Evolutionary conservation across 2,888 invertebrate species (phyloP).

Genomic region (Escarpia spicata): DNA sequence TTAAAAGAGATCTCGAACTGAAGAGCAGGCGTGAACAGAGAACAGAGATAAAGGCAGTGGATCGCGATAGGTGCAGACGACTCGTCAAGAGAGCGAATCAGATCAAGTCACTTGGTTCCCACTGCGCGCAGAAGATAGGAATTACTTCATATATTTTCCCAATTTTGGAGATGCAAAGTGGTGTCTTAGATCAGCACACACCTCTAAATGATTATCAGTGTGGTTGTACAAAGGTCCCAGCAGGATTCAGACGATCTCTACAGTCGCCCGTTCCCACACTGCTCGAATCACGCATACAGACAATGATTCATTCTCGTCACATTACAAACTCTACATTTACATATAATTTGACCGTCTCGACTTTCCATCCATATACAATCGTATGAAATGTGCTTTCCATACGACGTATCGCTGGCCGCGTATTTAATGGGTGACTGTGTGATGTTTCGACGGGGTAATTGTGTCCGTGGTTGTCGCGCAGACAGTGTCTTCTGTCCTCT

Average conservation of each 20-base stretch:
- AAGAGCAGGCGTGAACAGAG: too few relatives aligned
- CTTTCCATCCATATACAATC: constrained; percentile 5
- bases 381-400: neutral
- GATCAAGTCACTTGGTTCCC: too few relatives aligned
- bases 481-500: neutral
- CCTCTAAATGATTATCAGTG: neutral
- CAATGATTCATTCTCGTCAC: neutral
- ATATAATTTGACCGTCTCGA: neutral
- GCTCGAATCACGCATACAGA: neutral
- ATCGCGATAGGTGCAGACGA: too few relatives aligned
- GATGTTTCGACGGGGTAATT: neutral
- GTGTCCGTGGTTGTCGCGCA: neutral
- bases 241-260: neutral
- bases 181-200: neutral
- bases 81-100: too few relatives aligned
- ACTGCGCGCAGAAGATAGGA: too few relatives aligned
- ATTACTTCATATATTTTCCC: too few relatives aligned
- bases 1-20: too few relatives aligned
- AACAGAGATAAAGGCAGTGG: too few relatives aligned
- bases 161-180: too few relatives aligned
- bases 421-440: neutral
- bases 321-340: neutral
- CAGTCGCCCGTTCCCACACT: neutral
- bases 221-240: neutral
- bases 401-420: neutral